These are phyloP conservation scores for Lepidurus couesii DNA, from an alignment of 1,140 invertebrate genomes.

Conservation along the genomic window DNA sequence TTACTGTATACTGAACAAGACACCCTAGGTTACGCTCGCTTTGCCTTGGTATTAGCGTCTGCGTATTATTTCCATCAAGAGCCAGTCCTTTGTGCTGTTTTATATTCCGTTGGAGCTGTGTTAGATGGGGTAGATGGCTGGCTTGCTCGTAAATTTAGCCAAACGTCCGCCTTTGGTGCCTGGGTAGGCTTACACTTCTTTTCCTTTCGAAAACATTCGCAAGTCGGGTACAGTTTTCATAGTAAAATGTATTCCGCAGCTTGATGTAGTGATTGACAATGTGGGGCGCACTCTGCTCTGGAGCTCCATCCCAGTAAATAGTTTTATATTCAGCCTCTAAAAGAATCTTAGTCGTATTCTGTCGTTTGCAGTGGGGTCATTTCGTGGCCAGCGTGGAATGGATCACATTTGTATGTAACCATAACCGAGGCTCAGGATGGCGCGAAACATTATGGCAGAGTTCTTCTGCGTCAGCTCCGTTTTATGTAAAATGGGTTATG, in stretches of 20 bases:
- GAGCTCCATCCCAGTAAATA: conserved; percentile 34
- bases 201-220: neutral
- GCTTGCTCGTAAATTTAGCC: conserved; percentile 36
- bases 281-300: conserved; percentile 36
- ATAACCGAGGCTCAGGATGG: conserved; percentile 29
- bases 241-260: conserved; percentile 29
- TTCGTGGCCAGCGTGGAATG: conserved; percentile 27
- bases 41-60: neutral
- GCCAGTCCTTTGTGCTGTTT: neutral
- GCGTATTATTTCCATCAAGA: neutral
- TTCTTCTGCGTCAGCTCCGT: conserved; percentile 11
- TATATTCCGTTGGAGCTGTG: conserved; percentile 30
- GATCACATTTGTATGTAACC: conserved; percentile 33
- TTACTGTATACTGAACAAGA: neutral
- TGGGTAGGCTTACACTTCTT: conserved; percentile 35
- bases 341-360: neutral
- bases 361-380: conserved; percentile 25
- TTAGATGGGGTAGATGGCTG: conserved; percentile 38
- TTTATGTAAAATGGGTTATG: conserved; percentile 33
- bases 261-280: conserved; percentile 39
- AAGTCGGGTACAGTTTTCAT: no score
- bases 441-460: conserved; percentile 6
- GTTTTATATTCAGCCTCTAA: neutral
- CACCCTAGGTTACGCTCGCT: neutral
- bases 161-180: conserved; percentile 37